A percentile compares a stretch with the other conserved stretches of the same genome.
Conservation (phyloP, 37 sponge, comb jelly and placozoan species). For the Agelas oroides region DNA sequence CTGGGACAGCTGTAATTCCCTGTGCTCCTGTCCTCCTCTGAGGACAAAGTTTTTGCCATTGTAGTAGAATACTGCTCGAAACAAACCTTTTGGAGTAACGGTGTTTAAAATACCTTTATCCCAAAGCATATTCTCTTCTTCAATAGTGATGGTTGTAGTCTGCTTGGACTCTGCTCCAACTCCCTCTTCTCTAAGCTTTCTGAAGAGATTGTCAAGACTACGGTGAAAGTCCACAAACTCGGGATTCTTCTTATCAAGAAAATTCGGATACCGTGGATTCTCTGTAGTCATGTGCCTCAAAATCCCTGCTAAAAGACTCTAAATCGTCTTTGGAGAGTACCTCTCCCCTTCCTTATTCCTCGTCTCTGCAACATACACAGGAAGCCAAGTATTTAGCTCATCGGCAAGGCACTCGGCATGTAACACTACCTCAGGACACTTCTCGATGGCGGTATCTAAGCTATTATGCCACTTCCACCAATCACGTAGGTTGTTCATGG, state of each 20-base stretch:
- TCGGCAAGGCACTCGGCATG: no score
- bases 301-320: no score
- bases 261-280: background rate
- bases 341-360: no score
- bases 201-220: slow-evolving; percentile 10
- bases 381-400: no score
- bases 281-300: no score
- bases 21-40: slow-evolving; percentile 32
- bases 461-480: no score
- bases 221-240: slow-evolving; percentile 5
- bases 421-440: no score
- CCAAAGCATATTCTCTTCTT: slow-evolving; percentile 43
- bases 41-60: slow-evolving; percentile 32
- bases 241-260: background rate
- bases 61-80: slow-evolving; percentile 19
- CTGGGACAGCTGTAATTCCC: slow-evolving; percentile 27
- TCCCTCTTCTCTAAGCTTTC: slow-evolving; percentile 6
- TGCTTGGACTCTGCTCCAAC: slow-evolving; percentile 9
- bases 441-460: no score
- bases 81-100: slow-evolving; percentile 5
- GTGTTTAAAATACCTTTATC: slow-evolving; percentile 17
- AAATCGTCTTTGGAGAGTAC: no score
- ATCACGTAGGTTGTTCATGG: no score
- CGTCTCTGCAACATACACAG: no score
- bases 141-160: background rate